Evolutionary conservation across 2,797 vertebrate genomes (phyloP).

Genomic region (Rhynchonycteris naso): DNA sequence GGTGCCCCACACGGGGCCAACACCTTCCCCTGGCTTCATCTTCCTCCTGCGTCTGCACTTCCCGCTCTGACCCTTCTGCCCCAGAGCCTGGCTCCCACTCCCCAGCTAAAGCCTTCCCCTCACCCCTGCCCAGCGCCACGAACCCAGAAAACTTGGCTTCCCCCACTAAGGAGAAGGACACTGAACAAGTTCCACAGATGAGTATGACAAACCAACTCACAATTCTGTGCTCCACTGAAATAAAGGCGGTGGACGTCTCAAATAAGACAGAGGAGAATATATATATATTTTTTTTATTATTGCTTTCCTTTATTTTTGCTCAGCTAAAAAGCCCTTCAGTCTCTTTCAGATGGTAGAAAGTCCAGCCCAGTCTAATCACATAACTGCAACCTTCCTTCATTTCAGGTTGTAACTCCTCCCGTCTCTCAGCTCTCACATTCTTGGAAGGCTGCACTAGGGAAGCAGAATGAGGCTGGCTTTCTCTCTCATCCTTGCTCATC

Average conservation of each 20-base stretch:
- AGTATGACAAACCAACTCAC: accelerated
- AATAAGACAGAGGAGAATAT: neutral
- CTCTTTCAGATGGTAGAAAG: neutral
- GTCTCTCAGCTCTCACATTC: neutral
- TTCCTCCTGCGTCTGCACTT: accelerated
- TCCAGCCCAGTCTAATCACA: neutral
- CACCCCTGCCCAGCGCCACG: neutral
- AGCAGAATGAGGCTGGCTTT: neutral
- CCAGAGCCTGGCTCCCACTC: neutral
- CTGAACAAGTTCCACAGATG: neutral
- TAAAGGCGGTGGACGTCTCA: neutral
- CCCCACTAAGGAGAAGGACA: neutral
- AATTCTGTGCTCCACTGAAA: neutral
- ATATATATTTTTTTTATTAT: neutral
- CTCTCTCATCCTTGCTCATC: neutral
- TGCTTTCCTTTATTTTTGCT: neutral
- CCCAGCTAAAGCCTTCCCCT: neutral
- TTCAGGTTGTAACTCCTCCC: neutral
- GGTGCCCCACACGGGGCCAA: accelerated
- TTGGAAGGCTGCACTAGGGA: neutral
- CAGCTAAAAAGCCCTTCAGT: neutral
- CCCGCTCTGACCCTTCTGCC: neutral
- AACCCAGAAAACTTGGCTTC: neutral
- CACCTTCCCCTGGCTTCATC: accelerated
- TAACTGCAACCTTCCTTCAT: neutral